Evolutionary conservation across 2,888 invertebrate species (phyloP), one percentile per base, ranked within the genome.

Genomic region (Apocheima hispidaria): DNA sequence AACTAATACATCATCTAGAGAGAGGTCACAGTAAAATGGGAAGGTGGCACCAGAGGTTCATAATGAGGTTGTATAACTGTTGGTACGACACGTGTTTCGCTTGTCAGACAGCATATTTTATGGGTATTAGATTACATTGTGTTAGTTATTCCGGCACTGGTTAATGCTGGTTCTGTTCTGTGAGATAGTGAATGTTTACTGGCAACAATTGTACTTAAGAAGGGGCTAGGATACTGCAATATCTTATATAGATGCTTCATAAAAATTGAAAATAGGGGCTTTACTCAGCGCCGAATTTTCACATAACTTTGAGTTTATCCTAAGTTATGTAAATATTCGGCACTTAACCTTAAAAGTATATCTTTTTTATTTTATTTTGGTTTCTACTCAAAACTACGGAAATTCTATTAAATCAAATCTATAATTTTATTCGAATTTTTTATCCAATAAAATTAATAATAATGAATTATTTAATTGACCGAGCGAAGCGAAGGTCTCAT

Each of bases 61-160:
- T 70, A 87, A 82, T 84, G 86, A 77, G 87, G 87, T 86, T 84
- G 73, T 71, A 71, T 86, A 87, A 86, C 87, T 83, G 86, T 86
- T 66, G 33, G 16, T 43, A 56, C 58, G 52, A 79, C 80, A 80
- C 79, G 77, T 82, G 83, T 66, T 70, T 68, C 68, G 69, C 69
- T 65, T 69, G 69, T 72, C 72, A 73, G 65, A 60, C 52, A 60
- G 56, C 66, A 66, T 68, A 64, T 64, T 71, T 66, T 72, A 70
- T 70, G 51, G 66, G 51, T 50, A 60, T 64, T 46, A 67, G 70
- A 65, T 69, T 65, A 56, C 51, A 56, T 61, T 66, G 66, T 55
- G 60, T 61, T 50, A 40, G 64, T 57, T 63, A 60, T 48, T 51
- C 60, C 43, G 50, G 53, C 41, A 59, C 50, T 61, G 62, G 52